Conservation (phyloP, 2,888 invertebrate species). For the Mesodorylaimus sp. region DNA sequence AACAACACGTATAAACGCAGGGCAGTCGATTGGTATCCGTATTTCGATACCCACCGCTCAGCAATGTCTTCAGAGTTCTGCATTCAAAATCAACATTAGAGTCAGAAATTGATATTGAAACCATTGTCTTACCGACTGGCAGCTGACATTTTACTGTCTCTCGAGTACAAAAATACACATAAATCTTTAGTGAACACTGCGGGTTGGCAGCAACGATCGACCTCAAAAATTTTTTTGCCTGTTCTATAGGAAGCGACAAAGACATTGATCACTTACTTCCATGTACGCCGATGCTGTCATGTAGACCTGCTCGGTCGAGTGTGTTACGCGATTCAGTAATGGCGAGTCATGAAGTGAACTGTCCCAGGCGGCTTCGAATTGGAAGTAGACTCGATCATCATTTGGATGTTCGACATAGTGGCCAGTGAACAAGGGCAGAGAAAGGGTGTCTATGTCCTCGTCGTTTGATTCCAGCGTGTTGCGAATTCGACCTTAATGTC, state of each 20-base stretch:
- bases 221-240: slow-evolving; percentile 38
- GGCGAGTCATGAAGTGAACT: slow-evolving; percentile 93
- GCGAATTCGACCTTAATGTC: slow-evolving; percentile 69
- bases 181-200: slow-evolving; percentile 95
- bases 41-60: slow-evolving; percentile 28
- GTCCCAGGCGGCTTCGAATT: slow-evolving; percentile 99
- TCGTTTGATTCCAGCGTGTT: slow-evolving; percentile 60
- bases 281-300: slow-evolving; percentile 96
- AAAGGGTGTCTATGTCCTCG: slow-evolving; percentile 73
- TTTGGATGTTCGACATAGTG: slow-evolving; percentile 65
- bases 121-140: slow-evolving; percentile 1
- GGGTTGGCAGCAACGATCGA: slow-evolving; percentile 90
- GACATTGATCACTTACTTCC: slow-evolving; percentile 55
- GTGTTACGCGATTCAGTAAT: slow-evolving; percentile 78
- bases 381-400: slow-evolving; percentile 73
- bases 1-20: slow-evolving; percentile 83
- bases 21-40: slow-evolving; percentile 86
- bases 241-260: not conserved
- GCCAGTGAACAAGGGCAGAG: slow-evolving; percentile 90
- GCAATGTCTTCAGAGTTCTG: slow-evolving; percentile 22
- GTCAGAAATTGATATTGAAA: too few relatives aligned
- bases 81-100: not conserved
- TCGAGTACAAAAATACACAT: slow-evolving; percentile 82
- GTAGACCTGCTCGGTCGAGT: slow-evolving; percentile 87
- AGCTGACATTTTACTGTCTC: slow-evolving; percentile 44